Conservation (phyloP, 2,888 invertebrate species). For the Apotomis turbidana region DNA sequence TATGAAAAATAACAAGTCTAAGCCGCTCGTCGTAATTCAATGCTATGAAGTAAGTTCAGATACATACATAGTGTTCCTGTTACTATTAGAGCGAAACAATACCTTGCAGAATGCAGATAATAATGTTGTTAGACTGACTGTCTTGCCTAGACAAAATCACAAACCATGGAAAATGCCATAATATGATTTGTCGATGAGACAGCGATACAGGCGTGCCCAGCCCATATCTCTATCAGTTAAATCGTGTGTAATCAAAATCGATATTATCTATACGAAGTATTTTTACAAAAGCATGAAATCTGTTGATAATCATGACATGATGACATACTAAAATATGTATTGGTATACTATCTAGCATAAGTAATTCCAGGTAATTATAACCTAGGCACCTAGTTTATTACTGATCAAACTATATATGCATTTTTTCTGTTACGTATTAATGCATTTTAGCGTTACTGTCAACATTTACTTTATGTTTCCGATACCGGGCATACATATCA, state of each 20-base stretch:
- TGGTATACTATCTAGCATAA: neutral
- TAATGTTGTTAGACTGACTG: conserved; percentile 16
- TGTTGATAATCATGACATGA: conserved; percentile 2
- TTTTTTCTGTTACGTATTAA: conserved; percentile 1
- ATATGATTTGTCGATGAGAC: conserved; percentile 12
- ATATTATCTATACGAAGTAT: conserved; percentile 28
- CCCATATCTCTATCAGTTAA: conserved; percentile 27
- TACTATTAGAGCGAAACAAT: conserved; percentile 56
- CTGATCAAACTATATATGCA: neutral
- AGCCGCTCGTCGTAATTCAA: conserved; percentile 83
- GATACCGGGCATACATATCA: neutral
- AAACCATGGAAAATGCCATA: neutral
- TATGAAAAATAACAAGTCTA: conserved; percentile 69
- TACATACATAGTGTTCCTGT: conserved; percentile 44
- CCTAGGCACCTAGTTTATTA: neutral
- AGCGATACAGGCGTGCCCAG: conserved; percentile 1
- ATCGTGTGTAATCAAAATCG: conserved; percentile 36
- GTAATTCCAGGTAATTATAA: too few relatives aligned
- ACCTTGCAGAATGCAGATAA: conserved; percentile 1
- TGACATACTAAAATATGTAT: neutral
- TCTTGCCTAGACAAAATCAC: neutral
- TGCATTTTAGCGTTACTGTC: conserved; percentile 10
- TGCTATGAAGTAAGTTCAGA: conserved; percentile 84
- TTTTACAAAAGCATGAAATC: conserved; percentile 19
- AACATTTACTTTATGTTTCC: conserved; percentile 1